Conservation (phyloP, 2,888 invertebrate genomes). For the Hecatera dysodea region DNA sequence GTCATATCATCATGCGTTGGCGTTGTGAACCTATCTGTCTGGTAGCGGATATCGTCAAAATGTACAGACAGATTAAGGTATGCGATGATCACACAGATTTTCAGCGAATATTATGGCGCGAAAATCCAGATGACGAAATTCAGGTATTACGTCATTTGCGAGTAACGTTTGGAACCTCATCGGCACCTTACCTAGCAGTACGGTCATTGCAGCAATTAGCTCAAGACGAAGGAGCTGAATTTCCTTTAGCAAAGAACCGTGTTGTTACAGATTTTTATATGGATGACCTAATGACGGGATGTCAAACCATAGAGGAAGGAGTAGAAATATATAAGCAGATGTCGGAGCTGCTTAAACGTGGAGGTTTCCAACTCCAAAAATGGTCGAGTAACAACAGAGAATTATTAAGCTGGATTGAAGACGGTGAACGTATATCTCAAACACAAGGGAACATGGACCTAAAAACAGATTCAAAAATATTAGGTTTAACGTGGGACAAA, state of each 20-base stretch:
- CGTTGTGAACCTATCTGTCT: too few relatives aligned
- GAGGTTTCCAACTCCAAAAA: constrained; percentile 22
- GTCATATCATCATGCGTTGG: too few relatives aligned
- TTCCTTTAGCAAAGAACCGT: too few relatives aligned
- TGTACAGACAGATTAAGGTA: too few relatives aligned
- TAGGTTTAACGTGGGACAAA: constrained; percentile 14
- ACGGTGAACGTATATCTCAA: constrained; percentile 10
- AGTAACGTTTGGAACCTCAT: constrained; percentile 6
- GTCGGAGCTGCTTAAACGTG: constrained; percentile 12
- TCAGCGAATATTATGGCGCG: constrained; percentile 16
- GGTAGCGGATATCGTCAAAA: too few relatives aligned
- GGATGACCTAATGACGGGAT: too few relatives aligned
- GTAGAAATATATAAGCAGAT: constrained; percentile 7
- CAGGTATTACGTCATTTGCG: constrained; percentile 19
- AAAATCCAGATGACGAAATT: constrained; percentile 25
- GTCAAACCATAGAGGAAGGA: too few relatives aligned
- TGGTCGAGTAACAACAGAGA: constrained; percentile 19
- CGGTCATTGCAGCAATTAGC: too few relatives aligned
- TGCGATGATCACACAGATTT: constrained; percentile 7
- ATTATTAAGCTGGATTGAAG: constrained; percentile 11
- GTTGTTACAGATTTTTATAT: too few relatives aligned
- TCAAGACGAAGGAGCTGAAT: too few relatives aligned
- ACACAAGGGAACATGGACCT: constrained; percentile 19
- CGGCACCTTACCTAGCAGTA: neutral
- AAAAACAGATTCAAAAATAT: constrained; percentile 12